Evolutionary conservation across 2,888 invertebrate species (phyloP).

Genomic region (Sclerodermus sp.): DNA sequence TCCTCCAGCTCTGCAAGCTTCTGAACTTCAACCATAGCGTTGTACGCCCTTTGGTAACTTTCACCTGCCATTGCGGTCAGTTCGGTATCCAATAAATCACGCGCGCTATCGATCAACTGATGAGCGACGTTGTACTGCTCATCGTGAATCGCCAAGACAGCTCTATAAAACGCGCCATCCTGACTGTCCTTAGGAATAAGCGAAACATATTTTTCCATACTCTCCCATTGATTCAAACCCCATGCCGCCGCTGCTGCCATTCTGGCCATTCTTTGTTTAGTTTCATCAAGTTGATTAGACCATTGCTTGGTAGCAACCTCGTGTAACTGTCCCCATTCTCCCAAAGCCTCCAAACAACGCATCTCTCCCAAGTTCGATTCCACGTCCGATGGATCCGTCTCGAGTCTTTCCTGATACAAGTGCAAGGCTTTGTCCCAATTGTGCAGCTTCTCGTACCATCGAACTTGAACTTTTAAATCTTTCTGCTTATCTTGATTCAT

Average conservation of each 20-base stretch:
- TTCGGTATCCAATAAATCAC: conserved; percentile 93
- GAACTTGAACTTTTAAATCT: conserved; percentile 70
- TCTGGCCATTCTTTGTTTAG: conserved; percentile 75
- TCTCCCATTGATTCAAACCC: conserved; percentile 92
- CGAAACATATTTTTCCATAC: conserved; percentile 88
- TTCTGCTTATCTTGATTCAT: conserved; percentile 74
- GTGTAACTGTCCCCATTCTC: conserved; percentile 91
- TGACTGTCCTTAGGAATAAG: conserved; percentile 90
- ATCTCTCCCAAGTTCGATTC: conserved; percentile 89
- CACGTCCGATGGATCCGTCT: conserved; percentile 67
- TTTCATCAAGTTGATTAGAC: conserved; percentile 66
- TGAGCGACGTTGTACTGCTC: conserved; percentile 70
- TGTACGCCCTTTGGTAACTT: conserved; percentile 92
- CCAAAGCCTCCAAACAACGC: conserved; percentile 93
- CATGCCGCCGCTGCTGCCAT: conserved; percentile 95
- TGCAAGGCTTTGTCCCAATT: conserved; percentile 97
- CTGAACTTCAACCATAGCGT: conserved; percentile 95
- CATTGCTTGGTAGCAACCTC: conserved; percentile 80
- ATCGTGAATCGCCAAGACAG: conserved; percentile 87
- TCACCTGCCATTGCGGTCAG: conserved; percentile 96
- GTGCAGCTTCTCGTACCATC: conserved; percentile 98
- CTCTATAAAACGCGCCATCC: conserved; percentile 94
- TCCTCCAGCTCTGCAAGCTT: conserved; percentile 97
- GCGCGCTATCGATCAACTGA: conserved; percentile 85
- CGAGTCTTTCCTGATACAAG: conserved; percentile 79